Evolutionary conservation across 2,888 invertebrate genomes (phyloP).

Genomic region (Nasonovia ribisnigri): DNA sequence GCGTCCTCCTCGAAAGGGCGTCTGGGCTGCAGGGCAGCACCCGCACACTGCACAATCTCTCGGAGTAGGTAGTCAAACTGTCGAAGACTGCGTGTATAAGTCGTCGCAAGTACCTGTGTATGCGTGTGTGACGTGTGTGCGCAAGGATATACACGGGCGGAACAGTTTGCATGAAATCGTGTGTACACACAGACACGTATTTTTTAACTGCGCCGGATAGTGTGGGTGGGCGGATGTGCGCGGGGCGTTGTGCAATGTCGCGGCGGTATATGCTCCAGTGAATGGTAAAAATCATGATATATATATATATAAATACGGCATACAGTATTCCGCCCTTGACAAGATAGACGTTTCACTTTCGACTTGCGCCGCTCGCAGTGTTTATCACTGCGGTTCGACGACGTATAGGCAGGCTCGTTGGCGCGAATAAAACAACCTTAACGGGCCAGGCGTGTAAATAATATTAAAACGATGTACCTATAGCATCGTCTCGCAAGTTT

Average conservation of each 20-base stretch:
- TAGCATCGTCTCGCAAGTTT: neutral
- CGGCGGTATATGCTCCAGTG: slow-evolving; percentile 43
- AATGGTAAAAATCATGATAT: slow-evolving; percentile 29
- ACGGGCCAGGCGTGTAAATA: neutral
- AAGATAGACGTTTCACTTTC: slow-evolving; percentile 51
- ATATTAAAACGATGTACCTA: neutral
- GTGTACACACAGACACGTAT: neutral
- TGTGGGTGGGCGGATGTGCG: neutral
- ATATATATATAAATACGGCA: neutral
- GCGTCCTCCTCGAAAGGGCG: neutral
- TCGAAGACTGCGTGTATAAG: neutral
- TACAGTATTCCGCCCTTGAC: slow-evolving; percentile 48
- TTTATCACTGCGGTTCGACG: slow-evolving; percentile 25
- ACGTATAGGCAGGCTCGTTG: neutral
- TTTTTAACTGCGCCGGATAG: neutral
- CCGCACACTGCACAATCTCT: neutral
- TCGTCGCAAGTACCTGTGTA: neutral
- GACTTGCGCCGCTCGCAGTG: neutral
- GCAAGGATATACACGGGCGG: neutral
- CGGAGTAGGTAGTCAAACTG: neutral
- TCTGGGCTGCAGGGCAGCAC: neutral
- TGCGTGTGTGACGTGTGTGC: neutral
- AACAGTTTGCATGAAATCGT: slow-evolving; percentile 50
- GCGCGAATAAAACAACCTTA: neutral
- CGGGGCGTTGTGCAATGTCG: slow-evolving; percentile 40